phyloP scores from a whole-genome alignment of 2,797 vertebrate genomes.

The Carduelis carduelis region DNA sequence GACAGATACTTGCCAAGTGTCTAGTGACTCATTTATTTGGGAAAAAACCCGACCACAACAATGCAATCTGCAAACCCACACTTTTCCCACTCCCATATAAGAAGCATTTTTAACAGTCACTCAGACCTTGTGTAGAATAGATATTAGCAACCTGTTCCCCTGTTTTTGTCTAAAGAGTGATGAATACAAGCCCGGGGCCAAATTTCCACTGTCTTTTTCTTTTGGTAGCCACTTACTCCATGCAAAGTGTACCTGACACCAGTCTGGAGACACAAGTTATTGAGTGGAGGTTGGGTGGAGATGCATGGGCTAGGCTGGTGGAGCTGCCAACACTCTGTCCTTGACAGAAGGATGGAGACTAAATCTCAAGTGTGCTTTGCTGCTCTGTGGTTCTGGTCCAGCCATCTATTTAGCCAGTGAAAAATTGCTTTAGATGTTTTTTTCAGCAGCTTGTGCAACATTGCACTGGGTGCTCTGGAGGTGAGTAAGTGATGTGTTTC shows the following conservation, averaged over 20 bases:
- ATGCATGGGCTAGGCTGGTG: not conserved
- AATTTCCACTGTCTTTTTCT: not conserved
- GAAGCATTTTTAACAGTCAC: not conserved
- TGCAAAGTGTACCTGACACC: not conserved
- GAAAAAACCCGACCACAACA: slow-evolving; percentile 5
- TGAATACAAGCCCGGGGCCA: not conserved
- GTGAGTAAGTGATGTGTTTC: not conserved
- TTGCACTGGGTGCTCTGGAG: not conserved
- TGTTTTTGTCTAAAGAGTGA: not conserved
- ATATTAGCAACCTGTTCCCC: not conserved
- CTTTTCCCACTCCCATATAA: not conserved
- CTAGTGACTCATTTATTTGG: slow-evolving; percentile 56
- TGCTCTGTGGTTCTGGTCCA: not conserved
- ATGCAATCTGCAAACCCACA: slow-evolving; percentile 14
- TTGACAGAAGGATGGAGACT: not conserved
- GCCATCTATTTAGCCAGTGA: not conserved
- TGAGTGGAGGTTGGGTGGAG: not conserved
- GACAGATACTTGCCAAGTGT: slow-evolving; percentile 55
- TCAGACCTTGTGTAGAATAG: not conserved
- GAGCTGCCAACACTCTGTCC: not conserved
- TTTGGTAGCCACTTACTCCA: not conserved
- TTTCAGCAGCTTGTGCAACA: not conserved
- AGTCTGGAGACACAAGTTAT: not conserved
- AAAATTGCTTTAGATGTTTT: not conserved
- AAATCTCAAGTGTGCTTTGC: not conserved